A percentile compares a stretch with the other conserved stretches of the same genome.
Evolutionary conservation across 1,140 invertebrate genomes (phyloP).

Genomic region (Paralvinella palmiformis): DNA sequence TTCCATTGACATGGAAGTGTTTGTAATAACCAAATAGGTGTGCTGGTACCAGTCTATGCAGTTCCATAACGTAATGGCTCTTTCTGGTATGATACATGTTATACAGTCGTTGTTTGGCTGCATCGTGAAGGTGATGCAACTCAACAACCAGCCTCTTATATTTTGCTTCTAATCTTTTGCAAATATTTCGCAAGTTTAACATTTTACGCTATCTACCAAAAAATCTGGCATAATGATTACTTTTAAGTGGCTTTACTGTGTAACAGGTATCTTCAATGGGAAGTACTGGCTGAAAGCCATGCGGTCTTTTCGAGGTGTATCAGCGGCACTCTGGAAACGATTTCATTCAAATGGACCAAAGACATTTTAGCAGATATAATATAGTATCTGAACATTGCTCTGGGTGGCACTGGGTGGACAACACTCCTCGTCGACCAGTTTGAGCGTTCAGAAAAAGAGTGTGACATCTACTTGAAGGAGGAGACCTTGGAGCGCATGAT

Average conservation of each 20-base stretch:
- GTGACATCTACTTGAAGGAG: not conserved
- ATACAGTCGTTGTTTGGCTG: slow-evolving; percentile 1
- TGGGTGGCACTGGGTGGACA: slow-evolving; percentile 9
- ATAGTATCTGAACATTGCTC: slow-evolving; percentile 3
- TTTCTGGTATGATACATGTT: not conserved
- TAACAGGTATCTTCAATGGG: not conserved
- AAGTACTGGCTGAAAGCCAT: not conserved
- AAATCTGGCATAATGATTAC: no score
- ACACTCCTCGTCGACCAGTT: slow-evolving; percentile 8
- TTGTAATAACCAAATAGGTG: slow-evolving; percentile 1
- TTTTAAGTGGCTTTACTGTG: no score
- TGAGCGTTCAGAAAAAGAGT: slow-evolving; percentile 5
- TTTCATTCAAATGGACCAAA: not conserved
- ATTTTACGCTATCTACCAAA: no score
- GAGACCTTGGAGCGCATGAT: not conserved
- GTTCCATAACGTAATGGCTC: not conserved
- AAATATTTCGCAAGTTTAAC: no score
- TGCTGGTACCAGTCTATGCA: slow-evolving; percentile 2
- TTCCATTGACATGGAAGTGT: not conserved
- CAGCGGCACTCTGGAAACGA: slow-evolving; percentile 2
- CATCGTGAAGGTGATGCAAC: no score
- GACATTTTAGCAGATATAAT: slow-evolving; percentile 4
- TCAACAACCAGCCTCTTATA: no score
- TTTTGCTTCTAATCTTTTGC: no score
- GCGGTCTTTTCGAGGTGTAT: slow-evolving; percentile 2